Evolutionary conservation across 2,888 invertebrate genomes (phyloP), one percentile per base, ranked within the genome.

Genomic region (Axea sp.): DNA sequence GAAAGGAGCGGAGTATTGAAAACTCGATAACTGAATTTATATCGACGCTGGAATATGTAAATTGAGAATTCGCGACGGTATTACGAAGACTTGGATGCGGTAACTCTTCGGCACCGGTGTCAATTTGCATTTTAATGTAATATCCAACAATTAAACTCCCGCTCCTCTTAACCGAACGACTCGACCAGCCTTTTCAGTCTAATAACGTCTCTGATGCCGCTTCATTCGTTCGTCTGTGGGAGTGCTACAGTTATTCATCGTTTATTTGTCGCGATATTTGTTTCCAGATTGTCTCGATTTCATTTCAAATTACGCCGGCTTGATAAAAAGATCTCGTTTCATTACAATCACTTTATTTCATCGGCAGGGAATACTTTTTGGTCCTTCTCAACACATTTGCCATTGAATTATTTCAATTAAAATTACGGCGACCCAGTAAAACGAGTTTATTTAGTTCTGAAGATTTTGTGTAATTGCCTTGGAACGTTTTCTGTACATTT

Each of bases 41-140:
- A 68, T 59, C 51, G 43, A 51, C 26, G 8, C 33, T 9, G 57
- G 49, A 26, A 51, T 51, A 68, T 68, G 68, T 43, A 68, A 68
- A 68, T 68, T 17, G 43, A 17, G 43, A 41, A 14, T 19, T 39
- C 14, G 43, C 30, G 45, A 19, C 15, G 35, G 12, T 24, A 37
- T 37, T 49, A 19, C 53, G 28, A 26, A 43, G 68, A 43, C 45
- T 59, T 49, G 57, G 41, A 41, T 49, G 57, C 41, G 47, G 39
- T 24, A 47, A 57, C 39, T 55, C 31, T 3, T 11, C 6, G 8
- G 41, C 31, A 45, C 31, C 24, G 43, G 35, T 51, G 33, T 68
- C 59, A 47, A 69, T 69, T 69, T 69, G 47, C 69, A 69, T 69
- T 60, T 62, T 69, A 69, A 69, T 69, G 47, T 69, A 69, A 62